phyloP scores from a whole-genome alignment of 2,113 vertebrate species.

The Origma solitaria region DNA sequence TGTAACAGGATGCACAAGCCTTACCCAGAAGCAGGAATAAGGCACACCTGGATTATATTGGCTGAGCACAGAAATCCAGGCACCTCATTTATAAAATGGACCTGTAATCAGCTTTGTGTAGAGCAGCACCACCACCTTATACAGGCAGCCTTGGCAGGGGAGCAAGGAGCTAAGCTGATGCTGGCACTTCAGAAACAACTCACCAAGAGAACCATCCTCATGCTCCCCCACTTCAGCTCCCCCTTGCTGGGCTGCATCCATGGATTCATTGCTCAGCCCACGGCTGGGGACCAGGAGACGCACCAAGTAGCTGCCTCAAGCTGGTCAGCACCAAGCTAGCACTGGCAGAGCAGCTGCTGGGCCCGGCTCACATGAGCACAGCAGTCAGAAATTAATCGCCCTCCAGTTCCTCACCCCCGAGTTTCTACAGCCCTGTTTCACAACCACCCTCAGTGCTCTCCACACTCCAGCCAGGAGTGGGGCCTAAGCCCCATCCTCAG shows the following conservation, averaged over 20 bases:
- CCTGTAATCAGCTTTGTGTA: not conserved
- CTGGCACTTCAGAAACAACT: not conserved
- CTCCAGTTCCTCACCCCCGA: not conserved
- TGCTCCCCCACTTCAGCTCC: not conserved
- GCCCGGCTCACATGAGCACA: not conserved
- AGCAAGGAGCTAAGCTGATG: not conserved
- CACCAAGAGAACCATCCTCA: rapidly evolving
- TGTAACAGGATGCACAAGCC: not conserved
- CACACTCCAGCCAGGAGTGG: rapidly evolving
- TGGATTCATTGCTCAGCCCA: not conserved
- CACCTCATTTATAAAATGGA: not conserved
- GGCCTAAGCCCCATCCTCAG: not conserved
- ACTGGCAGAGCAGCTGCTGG: not conserved
- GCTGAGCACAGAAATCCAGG: not conserved
- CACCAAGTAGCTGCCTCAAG: not conserved
- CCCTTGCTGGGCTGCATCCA: not conserved
- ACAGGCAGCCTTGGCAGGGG: not conserved
- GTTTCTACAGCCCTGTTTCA: not conserved
- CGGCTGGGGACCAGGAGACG: rapidly evolving
- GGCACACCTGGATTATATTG: not conserved
- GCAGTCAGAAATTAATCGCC: not conserved
- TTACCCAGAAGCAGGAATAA: not conserved
- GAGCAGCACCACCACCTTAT: not conserved
- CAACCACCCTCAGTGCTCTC: not conserved
- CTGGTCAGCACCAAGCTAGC: not conserved